Evolutionary conservation across 92 coral and sea anemone genomes (phyloP).

Genomic region (Desmophyllum pertusum): DNA sequence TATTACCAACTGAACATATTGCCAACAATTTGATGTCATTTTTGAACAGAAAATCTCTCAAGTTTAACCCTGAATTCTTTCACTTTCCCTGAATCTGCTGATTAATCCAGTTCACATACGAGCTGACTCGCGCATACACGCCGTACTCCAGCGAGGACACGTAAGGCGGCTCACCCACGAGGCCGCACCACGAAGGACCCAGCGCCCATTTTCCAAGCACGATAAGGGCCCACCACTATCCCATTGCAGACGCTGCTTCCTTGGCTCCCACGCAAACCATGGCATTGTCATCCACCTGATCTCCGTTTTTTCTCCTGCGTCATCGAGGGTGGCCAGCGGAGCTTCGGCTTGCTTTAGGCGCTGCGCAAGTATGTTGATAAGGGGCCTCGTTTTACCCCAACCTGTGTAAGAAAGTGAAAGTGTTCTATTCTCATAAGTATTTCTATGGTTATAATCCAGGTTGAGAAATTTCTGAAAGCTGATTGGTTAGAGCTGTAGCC

Average conservation of each 20-base stretch:
- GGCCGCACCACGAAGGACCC: constrained; percentile 59
- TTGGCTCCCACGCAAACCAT: constrained; percentile 54
- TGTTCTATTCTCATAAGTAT: neutral
- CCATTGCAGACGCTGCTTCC: constrained; percentile 61
- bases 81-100: neutral
- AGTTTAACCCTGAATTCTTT: too few species aligned
- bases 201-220: constrained; percentile 54
- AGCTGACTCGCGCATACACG: constrained; percentile 52
- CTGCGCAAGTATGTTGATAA: neutral
- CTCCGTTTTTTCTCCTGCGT: constrained; percentile 35
- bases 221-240: constrained; percentile 64
- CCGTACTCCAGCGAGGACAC: constrained; percentile 37
- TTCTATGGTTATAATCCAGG: too few species aligned
- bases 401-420: neutral
- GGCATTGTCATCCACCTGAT: constrained; percentile 12
- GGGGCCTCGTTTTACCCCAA: neutral
- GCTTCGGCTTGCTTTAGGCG: constrained; percentile 40
- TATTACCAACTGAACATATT: too few species aligned
- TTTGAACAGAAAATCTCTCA: too few species aligned
- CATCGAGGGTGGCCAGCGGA: constrained; percentile 40
- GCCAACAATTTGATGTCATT: too few species aligned
- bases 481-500: too few species aligned
- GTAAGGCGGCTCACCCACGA: constrained; percentile 50
- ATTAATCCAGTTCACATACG: constrained; percentile 32
- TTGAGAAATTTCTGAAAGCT: too few species aligned